Evolutionary conservation across 2,797 vertebrate genomes (phyloP).

Genomic region (Potorous gilbertii): DNA sequence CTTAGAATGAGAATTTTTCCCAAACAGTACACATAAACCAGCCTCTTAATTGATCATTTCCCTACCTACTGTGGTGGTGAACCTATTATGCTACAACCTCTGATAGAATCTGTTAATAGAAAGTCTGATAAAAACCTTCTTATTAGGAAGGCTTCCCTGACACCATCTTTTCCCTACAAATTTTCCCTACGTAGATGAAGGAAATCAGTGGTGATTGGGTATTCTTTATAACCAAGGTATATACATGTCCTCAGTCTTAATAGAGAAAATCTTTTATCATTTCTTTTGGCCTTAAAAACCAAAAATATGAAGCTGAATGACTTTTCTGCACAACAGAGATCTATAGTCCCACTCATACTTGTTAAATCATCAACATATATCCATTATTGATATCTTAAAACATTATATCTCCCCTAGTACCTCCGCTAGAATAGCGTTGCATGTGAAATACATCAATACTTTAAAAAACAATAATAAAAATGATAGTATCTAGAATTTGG

Average conservation of each 20-base stretch:
- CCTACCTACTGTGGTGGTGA: neutral
- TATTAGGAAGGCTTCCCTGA: neutral
- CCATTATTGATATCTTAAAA: neutral
- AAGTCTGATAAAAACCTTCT: neutral
- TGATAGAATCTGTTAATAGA: neutral
- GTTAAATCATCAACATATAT: neutral
- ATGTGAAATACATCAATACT: too few species aligned
- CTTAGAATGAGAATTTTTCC: neutral
- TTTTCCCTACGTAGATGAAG: neutral
- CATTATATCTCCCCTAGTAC: neutral
- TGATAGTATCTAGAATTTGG: neutral
- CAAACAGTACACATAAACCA: neutral
- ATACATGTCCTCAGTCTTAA: neutral
- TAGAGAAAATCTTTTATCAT: neutral
- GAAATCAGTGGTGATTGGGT: neutral
- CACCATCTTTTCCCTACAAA: neutral
- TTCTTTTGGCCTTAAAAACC: neutral
- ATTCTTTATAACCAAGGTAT: neutral
- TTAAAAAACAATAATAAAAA: neutral
- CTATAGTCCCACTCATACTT: neutral
- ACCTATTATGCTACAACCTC: neutral
- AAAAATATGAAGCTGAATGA: neutral
- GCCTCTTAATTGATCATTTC: neutral
- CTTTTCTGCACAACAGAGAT: neutral
- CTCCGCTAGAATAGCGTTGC: neutral